Conservation (phyloP, 2,888 invertebrate genomes). For the Xylota segnis region DNA sequence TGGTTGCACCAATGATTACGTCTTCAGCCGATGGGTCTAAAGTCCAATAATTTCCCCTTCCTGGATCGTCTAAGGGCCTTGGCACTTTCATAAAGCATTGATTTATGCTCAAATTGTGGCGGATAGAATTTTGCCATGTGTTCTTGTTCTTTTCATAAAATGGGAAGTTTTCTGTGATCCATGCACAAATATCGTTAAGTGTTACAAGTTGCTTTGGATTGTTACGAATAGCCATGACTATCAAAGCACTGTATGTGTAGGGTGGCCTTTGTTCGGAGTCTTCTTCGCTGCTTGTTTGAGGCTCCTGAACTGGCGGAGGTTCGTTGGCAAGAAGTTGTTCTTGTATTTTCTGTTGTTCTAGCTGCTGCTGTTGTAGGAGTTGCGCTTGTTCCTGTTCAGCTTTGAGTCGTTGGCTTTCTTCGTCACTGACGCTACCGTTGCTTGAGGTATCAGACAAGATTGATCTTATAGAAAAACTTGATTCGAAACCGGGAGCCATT, state of each 20-base stretch:
- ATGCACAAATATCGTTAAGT: too few species aligned
- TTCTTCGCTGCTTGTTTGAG: too few species aligned
- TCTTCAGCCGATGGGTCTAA: conserved; percentile 88
- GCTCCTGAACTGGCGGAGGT: not conserved
- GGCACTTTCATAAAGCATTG: conserved; percentile 95
- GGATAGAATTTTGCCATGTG: too few species aligned
- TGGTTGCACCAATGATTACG: conserved; percentile 85
- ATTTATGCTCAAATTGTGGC: too few species aligned
- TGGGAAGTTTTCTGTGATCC: too few species aligned
- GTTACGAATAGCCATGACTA: too few species aligned
- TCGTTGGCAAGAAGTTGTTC: not conserved
- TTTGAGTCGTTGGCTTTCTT: too few species aligned
- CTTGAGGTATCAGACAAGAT: conserved; percentile 27
- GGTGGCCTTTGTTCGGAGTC: conserved; percentile 87
- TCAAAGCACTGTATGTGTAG: conserved; percentile 87
- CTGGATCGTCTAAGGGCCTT: conserved; percentile 98
- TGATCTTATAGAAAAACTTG: conserved; percentile 54
- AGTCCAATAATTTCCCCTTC: conserved; percentile 99
- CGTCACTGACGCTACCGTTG: not conserved
- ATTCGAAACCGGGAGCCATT: conserved; percentile 50
- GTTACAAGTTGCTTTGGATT: too few species aligned
- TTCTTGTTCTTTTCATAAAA: conserved; percentile 95
- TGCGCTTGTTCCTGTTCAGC: not conserved
- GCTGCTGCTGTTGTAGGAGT: too few species aligned
- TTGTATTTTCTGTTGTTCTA: not conserved